Evolutionary conservation across 2,888 invertebrate species (phyloP).

Genomic region (Drosophila subsilvestris): DNA sequence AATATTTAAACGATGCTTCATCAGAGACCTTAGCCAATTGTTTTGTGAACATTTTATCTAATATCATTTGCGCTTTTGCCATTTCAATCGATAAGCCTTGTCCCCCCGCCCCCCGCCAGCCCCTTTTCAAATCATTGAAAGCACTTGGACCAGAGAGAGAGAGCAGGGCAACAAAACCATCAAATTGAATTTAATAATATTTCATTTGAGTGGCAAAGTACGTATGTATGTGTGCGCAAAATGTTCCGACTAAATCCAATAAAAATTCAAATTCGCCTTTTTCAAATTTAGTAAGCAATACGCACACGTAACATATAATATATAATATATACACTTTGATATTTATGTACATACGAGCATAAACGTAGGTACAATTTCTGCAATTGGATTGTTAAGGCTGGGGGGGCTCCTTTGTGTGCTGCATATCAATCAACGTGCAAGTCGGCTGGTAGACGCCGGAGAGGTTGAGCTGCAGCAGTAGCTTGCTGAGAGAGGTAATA

Average conservation of each 20-base stretch:
- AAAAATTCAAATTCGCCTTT: constrained; percentile 44
- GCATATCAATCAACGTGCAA: constrained; percentile 48
- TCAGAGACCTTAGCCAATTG: constrained; percentile 16
- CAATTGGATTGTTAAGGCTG: constrained; percentile 43
- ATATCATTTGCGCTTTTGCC: constrained; percentile 9
- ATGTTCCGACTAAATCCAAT: constrained; percentile 37
- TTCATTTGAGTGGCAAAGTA: constrained; percentile 27
- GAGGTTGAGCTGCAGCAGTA: constrained; percentile 1
- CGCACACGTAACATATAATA: not conserved
- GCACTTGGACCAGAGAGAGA: too few relatives aligned
- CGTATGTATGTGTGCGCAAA: constrained; percentile 10
- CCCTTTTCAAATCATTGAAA: too few relatives aligned
- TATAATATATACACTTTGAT: not conserved
- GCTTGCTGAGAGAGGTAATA: constrained; percentile 15
- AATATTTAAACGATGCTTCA: not conserved
- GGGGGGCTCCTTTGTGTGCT: constrained; percentile 36
- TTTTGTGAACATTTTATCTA: constrained; percentile 7
- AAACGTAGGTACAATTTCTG: constrained; percentile 34
- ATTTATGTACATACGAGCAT: not conserved
- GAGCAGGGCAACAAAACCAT: constrained; percentile 39
- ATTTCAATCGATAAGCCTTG: constrained; percentile 16
- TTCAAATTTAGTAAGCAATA: constrained; percentile 24
- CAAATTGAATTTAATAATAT: constrained; percentile 55
- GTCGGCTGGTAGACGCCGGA: not conserved
- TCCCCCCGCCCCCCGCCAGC: too few relatives aligned